These are phyloP conservation scores for Watsonalla cultraria DNA, from an alignment of 2,888 invertebrate genomes.

Conservation along the genomic window DNA sequence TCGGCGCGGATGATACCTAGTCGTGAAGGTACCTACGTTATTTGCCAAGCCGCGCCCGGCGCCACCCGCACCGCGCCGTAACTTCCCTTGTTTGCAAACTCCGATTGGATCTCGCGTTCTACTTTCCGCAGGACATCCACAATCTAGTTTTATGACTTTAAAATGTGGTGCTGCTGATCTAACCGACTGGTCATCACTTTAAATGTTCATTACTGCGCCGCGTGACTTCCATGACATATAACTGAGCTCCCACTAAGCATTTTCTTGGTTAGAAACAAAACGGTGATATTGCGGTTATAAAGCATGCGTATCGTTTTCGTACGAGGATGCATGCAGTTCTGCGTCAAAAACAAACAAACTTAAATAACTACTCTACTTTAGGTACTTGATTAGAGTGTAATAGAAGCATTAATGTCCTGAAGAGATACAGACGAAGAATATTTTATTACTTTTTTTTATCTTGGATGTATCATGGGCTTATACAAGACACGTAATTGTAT, in stretches of 20 bases:
- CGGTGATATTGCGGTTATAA: background rate
- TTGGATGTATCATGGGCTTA: slow-evolving; percentile 2
- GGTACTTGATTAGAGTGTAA: too few species aligned
- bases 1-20: slow-evolving; percentile 58
- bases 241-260: background rate
- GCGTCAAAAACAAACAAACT: too few species aligned
- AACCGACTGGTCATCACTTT: slow-evolving; percentile 43
- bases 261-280: too few species aligned
- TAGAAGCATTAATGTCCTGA: too few species aligned
- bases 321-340: too few species aligned
- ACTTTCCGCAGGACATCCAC: slow-evolving; percentile 71
- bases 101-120: slow-evolving; percentile 74
- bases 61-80: slow-evolving; percentile 51
- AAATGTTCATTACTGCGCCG: slow-evolving; percentile 28
- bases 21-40: slow-evolving; percentile 22
- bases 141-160: slow-evolving; percentile 75
- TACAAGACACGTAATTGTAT: slow-evolving; percentile 22
- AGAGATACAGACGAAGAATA: background rate
- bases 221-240: slow-evolving; percentile 28
- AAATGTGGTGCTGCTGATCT: slow-evolving; percentile 58
- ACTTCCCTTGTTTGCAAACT: slow-evolving; percentile 78
- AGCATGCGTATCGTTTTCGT: too few species aligned
- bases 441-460: background rate
- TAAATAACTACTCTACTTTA: too few species aligned
- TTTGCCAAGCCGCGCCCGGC: slow-evolving; percentile 57